These are phyloP conservation scores for Drosophila gunungcola DNA, from an alignment of 1,140 invertebrate genomes.

Conservation along the genomic window DNA sequence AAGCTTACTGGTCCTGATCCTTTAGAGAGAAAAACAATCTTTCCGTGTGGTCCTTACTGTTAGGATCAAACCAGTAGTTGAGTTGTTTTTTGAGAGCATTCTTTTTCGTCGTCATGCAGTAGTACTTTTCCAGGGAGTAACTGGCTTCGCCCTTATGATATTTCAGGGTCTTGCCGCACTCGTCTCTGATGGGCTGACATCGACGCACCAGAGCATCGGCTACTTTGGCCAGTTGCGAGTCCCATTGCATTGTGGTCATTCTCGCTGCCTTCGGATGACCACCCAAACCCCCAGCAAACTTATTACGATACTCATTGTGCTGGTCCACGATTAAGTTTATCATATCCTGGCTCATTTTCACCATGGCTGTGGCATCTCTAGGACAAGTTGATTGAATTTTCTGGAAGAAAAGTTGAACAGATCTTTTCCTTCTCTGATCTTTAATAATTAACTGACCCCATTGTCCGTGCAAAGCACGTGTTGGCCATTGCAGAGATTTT, in stretches of 20 bases:
- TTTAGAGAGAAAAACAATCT: not conserved
- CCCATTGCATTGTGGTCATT: slow-evolving; percentile 14
- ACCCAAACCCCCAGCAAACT: not conserved
- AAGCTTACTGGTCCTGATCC: not conserved
- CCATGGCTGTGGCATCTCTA: not conserved
- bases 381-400: slow-evolving; percentile 3
- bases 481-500: not conserved
- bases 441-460: not conserved
- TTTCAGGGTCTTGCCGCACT: not conserved
- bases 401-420: not conserved
- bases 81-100: not conserved
- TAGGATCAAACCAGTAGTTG: slow-evolving; percentile 1
- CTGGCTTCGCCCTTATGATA: slow-evolving; percentile 2
- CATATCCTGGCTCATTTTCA: not conserved
- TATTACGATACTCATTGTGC: slow-evolving; percentile 22
- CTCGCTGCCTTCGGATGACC: slow-evolving; percentile 4
- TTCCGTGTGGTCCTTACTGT: not conserved
- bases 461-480: slow-evolving; percentile 15
- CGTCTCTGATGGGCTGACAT: not conserved
- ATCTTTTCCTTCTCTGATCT: not conserved
- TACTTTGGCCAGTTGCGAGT: slow-evolving; percentile 7
- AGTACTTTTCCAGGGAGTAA: slow-evolving; percentile 16
- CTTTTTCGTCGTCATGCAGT: slow-evolving; percentile 1
- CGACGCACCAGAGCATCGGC: slow-evolving; percentile 14
- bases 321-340: not conserved